Evolutionary conservation across 2,797 vertebrate genomes (phyloP), one percentile per base, ranked within the genome.

Genomic region (Sebastes matsubarae): DNA sequence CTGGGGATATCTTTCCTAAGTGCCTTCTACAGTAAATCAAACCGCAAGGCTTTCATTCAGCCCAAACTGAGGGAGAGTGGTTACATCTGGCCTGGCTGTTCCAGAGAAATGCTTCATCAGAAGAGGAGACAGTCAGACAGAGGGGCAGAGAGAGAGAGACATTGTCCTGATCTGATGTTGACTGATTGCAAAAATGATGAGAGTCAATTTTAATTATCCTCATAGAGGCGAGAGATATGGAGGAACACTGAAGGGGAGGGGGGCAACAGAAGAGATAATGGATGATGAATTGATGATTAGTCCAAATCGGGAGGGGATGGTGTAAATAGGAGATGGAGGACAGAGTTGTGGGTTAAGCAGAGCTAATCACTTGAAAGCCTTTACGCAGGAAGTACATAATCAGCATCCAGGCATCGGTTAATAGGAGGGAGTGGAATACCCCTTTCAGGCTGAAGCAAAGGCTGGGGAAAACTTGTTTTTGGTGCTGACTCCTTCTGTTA

Each of bases 1-100:
- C 92, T 80, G 54, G 91, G 90, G 88, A 92, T 85, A 50, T 84
- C 72, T 80, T 78, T 83, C 87, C 90, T 94, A 95, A 95, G 94
- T 95, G 94, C 93, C 88, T 93, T 89, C 83, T 94, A 93, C 94
- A 92, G 94, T 94, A 95, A 95, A 94, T 94, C 90, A 94, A 93
- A 94, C 93, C 94, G 22, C 94, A 95, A 89, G 82, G 92, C 92
- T 90, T 94, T 92, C 88, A 92, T 93, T 92, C 82, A 93, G 79
- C 76, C 72, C 20, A 65, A 83, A 82, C 89, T 57, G 68, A 70
- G 87, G 66, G 86, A 90, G 87, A 90, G 87, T 89, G 90, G 89
- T 94, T 88, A 89, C 87, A 87, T 88, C 68, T 83, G 75, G 63
- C 32, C 80, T 29, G 66, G 52, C 83, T 64, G 70, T 91, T 75